Conservation (phyloP, 2,113 vertebrate species). For the Nothoprocta pentlandii region DNA sequence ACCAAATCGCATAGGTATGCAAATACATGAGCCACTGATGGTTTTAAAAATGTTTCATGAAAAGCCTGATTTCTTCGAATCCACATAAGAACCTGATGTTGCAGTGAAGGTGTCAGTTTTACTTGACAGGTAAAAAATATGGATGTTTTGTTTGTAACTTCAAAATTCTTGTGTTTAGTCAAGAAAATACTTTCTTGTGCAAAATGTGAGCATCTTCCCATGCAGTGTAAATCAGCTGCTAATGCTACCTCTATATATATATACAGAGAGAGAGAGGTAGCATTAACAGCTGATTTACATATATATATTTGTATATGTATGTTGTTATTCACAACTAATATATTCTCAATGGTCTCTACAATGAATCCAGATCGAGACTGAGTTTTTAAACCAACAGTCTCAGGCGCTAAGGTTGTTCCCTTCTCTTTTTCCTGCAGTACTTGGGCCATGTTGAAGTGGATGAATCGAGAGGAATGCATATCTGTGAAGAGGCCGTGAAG, state of each 20-base stretch:
- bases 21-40: neutral
- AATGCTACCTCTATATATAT: neutral
- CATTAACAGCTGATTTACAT: too few relatives aligned
- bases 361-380: neutral
- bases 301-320: neutral
- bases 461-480: conserved; percentile 98
- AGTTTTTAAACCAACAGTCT: neutral
- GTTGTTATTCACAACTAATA: neutral
- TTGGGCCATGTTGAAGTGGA: conserved; percentile 98
- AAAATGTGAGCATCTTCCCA: neutral
- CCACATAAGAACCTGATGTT: neutral
- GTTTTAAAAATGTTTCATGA: neutral
- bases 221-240: neutral
- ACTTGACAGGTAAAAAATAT: neutral
- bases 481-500: conserved; percentile 99
- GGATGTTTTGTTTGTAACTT: neutral
- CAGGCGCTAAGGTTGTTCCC: conserved; percentile 14
- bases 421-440: conserved; percentile 81
- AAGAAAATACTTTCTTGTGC: neutral
- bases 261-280: too few relatives aligned
- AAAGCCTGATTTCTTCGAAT: neutral
- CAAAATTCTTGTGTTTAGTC: neutral
- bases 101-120: neutral
- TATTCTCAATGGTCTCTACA: neutral
- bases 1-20: neutral